Conservation (phyloP, 2,888 invertebrate species). For the Chrysotoxum bicinctum region DNA sequence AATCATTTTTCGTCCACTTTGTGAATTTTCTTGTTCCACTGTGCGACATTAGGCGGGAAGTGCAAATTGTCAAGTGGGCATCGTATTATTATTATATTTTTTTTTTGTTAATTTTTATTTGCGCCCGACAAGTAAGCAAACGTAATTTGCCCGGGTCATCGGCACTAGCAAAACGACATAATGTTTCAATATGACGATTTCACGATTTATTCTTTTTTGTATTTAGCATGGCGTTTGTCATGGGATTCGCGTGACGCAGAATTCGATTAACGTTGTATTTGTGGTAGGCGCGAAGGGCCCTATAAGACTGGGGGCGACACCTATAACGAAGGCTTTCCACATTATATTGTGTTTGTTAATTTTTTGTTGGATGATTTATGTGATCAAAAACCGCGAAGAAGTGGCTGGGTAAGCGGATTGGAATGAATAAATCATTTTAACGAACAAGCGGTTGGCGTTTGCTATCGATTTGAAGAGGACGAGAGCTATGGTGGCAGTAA, state of each 20-base stretch:
- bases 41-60: conserved; percentile 34
- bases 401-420: background rate
- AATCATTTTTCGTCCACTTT: background rate
- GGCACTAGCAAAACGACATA: conserved; percentile 40
- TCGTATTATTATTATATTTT: conserved; percentile 28
- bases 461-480: conserved; percentile 47
- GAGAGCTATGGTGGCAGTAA: background rate
- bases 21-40: background rate
- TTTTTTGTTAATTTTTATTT: conserved; percentile 12
- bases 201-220: conserved; percentile 21
- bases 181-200: conserved; percentile 22
- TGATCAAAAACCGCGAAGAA: background rate
- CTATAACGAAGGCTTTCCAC: conserved; percentile 20
- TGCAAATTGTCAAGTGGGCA: conserved; percentile 61
- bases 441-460: conserved; percentile 51
- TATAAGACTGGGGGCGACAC: background rate
- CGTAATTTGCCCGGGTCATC: conserved; percentile 65
- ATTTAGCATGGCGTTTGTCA: conserved; percentile 32
- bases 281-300: background rate
- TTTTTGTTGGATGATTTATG: conserved; percentile 47
- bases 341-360: conserved; percentile 21
- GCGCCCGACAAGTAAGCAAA: conserved; percentile 52
- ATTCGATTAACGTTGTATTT: background rate
- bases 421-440: conserved; percentile 66
- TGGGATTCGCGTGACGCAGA: background rate